Percentiles rank a stretch among this genome's conserved stretches.
These are phyloP conservation scores for Dioctria linearis DNA, from an alignment of 2,888 invertebrate species.

Conservation along the genomic window DNA sequence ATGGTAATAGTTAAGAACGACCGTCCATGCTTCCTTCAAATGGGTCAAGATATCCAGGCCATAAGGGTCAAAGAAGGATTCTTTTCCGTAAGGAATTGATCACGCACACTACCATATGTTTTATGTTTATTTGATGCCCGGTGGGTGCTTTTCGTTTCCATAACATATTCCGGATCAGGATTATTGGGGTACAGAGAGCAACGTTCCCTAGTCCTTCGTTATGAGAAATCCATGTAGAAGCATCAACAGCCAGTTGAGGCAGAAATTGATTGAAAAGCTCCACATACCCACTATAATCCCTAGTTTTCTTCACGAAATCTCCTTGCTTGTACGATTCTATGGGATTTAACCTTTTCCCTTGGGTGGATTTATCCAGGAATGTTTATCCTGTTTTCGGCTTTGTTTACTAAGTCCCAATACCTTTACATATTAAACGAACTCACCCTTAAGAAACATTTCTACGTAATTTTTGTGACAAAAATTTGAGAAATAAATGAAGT, in stretches of 20 bases:
- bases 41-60: conserved; percentile 24
- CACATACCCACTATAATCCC: conserved; percentile 36
- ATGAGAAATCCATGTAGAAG: not conserved
- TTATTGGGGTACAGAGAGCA: conserved; percentile 22
- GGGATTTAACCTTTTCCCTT: conserved; percentile 17
- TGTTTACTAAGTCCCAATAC: conserved; percentile 45
- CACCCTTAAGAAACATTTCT: not conserved
- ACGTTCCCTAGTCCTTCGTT: not conserved
- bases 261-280: conserved; percentile 52
- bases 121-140: conserved; percentile 51
- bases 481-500: not conserved
- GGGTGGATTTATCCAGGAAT: conserved; percentile 26
- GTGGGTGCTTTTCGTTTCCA: conserved; percentile 44
- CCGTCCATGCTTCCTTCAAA: conserved; percentile 1
- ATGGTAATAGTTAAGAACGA: conserved; percentile 31
- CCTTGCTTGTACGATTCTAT: not conserved
- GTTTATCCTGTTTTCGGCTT: conserved; percentile 36
- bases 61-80: conserved; percentile 40
- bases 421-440: conserved; percentile 27
- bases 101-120: conserved; percentile 48
- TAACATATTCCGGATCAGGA: conserved; percentile 50
- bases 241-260: conserved; percentile 35
- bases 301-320: conserved; percentile 5
- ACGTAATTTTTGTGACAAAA: not conserved
- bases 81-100: conserved; percentile 14